These are phyloP conservation scores for Ginglymostoma cirratum DNA, from an alignment of 2,113 vertebrate genomes.

Conservation along the genomic window DNA sequence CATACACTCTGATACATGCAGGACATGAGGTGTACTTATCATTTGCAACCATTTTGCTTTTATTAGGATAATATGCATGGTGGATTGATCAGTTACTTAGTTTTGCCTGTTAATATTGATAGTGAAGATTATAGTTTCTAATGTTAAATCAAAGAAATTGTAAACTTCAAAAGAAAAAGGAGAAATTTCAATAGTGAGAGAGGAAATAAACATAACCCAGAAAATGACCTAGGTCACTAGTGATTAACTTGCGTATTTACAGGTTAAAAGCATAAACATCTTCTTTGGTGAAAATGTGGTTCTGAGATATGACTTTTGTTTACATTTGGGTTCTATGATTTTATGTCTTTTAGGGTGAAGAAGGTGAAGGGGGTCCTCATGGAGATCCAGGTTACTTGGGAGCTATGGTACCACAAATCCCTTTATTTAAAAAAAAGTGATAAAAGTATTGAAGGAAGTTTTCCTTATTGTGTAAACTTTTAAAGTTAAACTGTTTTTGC, in stretches of 20 bases:
- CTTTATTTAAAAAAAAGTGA: neutral
- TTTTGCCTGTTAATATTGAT: neutral
- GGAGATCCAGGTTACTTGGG: conserved; percentile 61
- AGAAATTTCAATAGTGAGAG: neutral
- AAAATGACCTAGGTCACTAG: conserved; percentile 14
- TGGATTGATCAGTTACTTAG: neutral
- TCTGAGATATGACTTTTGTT: neutral
- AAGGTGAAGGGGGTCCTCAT: conserved; percentile 54
- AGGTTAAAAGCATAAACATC: neutral
- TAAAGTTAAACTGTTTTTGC: neutral
- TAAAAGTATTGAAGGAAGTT: neutral
- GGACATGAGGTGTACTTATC: too few species aligned
- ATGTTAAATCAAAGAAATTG: neutral
- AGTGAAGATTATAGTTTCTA: neutral
- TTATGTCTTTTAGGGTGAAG: conserved; percentile 49
- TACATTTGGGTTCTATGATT: neutral
- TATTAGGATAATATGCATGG: neutral
- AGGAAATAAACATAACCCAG: neutral
- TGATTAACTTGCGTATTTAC: neutral
- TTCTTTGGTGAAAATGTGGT: neutral
- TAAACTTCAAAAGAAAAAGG: neutral
- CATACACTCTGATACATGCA: too few species aligned
- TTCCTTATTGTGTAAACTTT: neutral
- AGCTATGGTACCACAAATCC: conserved; percentile 48
- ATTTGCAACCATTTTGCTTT: neutral